Evolutionary conservation across 1,140 invertebrate genomes (phyloP).

Genomic region (Cylas formicarius): DNA sequence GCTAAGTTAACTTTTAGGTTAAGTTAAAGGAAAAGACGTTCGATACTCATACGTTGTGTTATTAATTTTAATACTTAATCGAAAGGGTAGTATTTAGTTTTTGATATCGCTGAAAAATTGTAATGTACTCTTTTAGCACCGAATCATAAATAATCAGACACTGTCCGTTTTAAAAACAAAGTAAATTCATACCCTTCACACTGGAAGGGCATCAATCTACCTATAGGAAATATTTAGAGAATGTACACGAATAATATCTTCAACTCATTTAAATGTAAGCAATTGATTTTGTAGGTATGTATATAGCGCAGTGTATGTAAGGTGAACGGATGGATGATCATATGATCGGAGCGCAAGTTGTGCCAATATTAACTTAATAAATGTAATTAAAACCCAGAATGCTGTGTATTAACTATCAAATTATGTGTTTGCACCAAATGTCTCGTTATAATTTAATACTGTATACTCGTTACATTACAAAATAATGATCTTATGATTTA

Average conservation of each 20-base stretch:
- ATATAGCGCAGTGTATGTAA: slow-evolving; percentile 13
- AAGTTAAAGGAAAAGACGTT: no score
- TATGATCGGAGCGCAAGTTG: slow-evolving; percentile 17
- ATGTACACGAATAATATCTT: neutral
- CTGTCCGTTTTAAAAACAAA: slow-evolving; percentile 9
- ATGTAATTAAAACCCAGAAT: slow-evolving; percentile 22
- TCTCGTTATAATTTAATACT: slow-evolving; percentile 4
- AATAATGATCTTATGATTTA: slow-evolving; percentile 15
- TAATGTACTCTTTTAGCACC: no score
- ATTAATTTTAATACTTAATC: no score
- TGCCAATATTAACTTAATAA: slow-evolving; percentile 24
- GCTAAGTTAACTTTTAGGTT: slow-evolving; percentile 7
- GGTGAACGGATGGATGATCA: slow-evolving; percentile 3
- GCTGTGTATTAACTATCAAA: slow-evolving; percentile 13
- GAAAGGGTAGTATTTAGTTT: no score
- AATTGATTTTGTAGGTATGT: slow-evolving; percentile 25
- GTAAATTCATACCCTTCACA: slow-evolving; percentile 5
- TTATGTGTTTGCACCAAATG: slow-evolving; percentile 20
- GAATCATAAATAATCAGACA: slow-evolving; percentile 15
- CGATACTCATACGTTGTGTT: no score
- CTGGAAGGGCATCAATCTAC: neutral
- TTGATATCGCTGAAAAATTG: no score
- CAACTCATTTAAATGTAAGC: slow-evolving; percentile 1
- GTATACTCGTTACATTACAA: slow-evolving; percentile 9
- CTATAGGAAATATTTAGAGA: neutral